phyloP scores from a whole-genome alignment of 2,888 invertebrate species.

The Melangyna quadrimaculata region DNA sequence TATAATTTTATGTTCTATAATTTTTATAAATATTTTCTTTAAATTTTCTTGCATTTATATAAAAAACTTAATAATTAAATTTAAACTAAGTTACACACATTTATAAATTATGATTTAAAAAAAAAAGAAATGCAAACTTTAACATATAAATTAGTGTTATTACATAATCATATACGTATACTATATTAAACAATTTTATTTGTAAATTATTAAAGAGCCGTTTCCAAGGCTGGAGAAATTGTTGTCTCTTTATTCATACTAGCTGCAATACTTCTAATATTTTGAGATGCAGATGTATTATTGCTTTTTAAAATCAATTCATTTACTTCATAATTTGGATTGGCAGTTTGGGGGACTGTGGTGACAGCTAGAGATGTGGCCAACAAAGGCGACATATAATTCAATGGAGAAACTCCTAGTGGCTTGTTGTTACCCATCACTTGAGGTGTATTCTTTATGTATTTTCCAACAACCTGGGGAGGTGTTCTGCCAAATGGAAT shows the following conservation, averaged over 20 bases:
- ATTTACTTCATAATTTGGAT: conserved; percentile 48
- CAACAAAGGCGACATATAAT: neutral
- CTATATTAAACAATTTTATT: conserved; percentile 38
- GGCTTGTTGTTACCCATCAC: conserved; percentile 5
- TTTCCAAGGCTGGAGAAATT: conserved; percentile 63
- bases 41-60: conserved; percentile 46
- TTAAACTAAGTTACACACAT: conserved; percentile 68
- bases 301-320: conserved; percentile 62
- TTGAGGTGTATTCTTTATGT: neutral
- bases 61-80: conserved; percentile 66
- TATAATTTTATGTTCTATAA: conserved; percentile 60
- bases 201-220: conserved; percentile 50
- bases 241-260: conserved; percentile 56
- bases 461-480: conserved; percentile 22
- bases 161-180: conserved; percentile 36
- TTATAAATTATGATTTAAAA: conserved; percentile 42
- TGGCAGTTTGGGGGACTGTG: conserved; percentile 20
- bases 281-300: conserved; percentile 47
- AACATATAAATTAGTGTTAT: conserved; percentile 67
- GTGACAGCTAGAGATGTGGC: neutral
- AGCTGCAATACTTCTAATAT: conserved; percentile 30
- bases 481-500: conserved; percentile 28
- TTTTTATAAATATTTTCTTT: conserved; percentile 69
- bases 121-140: conserved; percentile 63
- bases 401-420: conserved; percentile 3